phyloP scores from a whole-genome alignment of 2,113 vertebrate species.

The Aix galericulata region DNA sequence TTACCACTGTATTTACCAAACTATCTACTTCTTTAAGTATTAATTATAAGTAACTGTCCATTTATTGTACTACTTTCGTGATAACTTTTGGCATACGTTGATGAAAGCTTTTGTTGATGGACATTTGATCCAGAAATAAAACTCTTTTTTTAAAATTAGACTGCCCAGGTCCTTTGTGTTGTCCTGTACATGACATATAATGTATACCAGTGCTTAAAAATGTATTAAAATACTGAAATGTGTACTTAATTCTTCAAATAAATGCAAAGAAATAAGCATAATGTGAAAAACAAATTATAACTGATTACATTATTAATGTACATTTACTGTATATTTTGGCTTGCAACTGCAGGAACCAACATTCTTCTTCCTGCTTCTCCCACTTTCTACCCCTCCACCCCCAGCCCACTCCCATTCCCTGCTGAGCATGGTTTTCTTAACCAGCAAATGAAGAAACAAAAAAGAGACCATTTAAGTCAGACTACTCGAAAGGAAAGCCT shows the following conservation, averaged over 20 bases:
- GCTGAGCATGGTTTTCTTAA: conserved; percentile 28
- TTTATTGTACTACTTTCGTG: not conserved
- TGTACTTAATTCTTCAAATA: not conserved
- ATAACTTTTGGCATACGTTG: not conserved
- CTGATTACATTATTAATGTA: not conserved
- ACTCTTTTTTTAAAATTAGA: not conserved
- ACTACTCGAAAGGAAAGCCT: conserved; percentile 33
- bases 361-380: not conserved
- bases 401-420: not conserved
- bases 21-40: not conserved
- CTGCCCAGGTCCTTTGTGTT: not conserved
- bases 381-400: not conserved
- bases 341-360: not conserved
- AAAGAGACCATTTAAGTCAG: conserved; percentile 40
- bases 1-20: not conserved
- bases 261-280: not conserved
- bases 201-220: not conserved
- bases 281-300: not conserved
- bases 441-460: conserved; percentile 43
- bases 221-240: not conserved
- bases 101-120: not conserved
- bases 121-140: not conserved
- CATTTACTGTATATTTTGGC: not conserved
- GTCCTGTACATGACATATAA: not conserved
- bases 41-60: not conserved